Conservation (phyloP, 2,888 invertebrate genomes). For the Thymelicus lineola region DNA sequence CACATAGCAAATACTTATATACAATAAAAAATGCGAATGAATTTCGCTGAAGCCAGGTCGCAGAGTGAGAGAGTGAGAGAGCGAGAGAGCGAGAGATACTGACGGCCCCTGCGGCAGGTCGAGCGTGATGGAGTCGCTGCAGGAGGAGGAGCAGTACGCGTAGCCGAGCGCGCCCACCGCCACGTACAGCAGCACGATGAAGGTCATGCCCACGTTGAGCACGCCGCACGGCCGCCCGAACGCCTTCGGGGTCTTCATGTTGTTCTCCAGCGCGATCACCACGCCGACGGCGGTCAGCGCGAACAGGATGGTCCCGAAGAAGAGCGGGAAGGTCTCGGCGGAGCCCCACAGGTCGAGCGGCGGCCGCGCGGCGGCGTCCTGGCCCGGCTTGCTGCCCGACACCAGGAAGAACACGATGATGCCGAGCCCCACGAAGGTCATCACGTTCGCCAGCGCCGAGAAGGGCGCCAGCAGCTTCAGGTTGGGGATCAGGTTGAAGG, state of each 20-base stretch:
- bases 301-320: slow-evolving; percentile 96
- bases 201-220: slow-evolving; percentile 91
- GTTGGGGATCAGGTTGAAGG: slow-evolving; percentile 90
- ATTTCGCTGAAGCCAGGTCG: background rate
- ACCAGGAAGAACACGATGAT: slow-evolving; percentile 91
- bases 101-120: slow-evolving; percentile 87
- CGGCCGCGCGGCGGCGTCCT: slow-evolving; percentile 44
- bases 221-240: slow-evolving; percentile 92
- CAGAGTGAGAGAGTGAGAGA: no score
- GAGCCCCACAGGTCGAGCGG: slow-evolving; percentile 75
- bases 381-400: slow-evolving; percentile 76
- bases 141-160: slow-evolving; percentile 89
- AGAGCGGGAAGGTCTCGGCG: slow-evolving; percentile 87
- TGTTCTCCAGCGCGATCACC: slow-evolving; percentile 95
- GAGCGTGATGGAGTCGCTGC: slow-evolving; percentile 91
- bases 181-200: slow-evolving; percentile 91
- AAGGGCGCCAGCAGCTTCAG: slow-evolving; percentile 93
- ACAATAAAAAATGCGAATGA: no score
- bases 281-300: slow-evolving; percentile 94
- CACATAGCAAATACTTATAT: no score
- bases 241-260: slow-evolving; percentile 93
- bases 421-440: slow-evolving; percentile 91
- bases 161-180: slow-evolving; percentile 94
- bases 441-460: slow-evolving; percentile 92
- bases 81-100: slow-evolving; percentile 46